A percentile compares a stretch with the other conserved stretches of the same genome.
Evolutionary conservation across 2,797 vertebrate species (phyloP).

Genomic region (Clarias laeviceps): DNA sequence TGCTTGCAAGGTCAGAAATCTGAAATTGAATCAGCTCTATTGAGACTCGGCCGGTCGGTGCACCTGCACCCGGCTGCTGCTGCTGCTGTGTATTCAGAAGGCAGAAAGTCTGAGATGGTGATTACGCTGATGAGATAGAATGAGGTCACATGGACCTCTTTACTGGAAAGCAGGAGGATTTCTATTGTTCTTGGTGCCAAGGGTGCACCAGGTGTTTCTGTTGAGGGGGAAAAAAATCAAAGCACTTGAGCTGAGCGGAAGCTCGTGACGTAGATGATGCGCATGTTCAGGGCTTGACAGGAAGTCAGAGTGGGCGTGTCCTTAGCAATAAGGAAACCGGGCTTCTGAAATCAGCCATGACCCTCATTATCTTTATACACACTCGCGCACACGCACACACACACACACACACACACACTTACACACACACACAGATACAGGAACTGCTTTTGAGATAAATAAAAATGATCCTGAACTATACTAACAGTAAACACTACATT

Average conservation of each 20-base stretch:
- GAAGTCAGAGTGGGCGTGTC: background rate
- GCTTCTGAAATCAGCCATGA: background rate
- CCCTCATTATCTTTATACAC: background rate
- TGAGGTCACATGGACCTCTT: slow-evolving; percentile 19
- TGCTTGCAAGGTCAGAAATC: background rate
- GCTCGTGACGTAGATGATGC: background rate
- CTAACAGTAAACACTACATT: background rate
- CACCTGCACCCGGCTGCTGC: background rate
- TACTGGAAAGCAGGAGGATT: slow-evolving; percentile 21
- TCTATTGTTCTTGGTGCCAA: slow-evolving; percentile 9
- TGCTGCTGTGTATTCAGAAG: background rate
- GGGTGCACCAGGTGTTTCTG: background rate
- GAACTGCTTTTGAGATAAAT: background rate
- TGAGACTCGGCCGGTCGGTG: background rate
- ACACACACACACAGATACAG: background rate
- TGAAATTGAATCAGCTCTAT: background rate
- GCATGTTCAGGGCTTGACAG: background rate
- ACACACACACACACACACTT: background rate
- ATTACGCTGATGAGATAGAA: background rate
- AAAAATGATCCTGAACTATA: background rate
- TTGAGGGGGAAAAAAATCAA: no score
- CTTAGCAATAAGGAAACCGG: background rate
- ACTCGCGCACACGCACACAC: background rate
- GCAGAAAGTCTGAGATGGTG: background rate
- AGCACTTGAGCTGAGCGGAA: background rate